A percentile compares a stretch with the other conserved stretches of the same genome.
phyloP scores from a whole-genome alignment of 2,888 invertebrate species.

The Himalopsyche tibetana region DNA sequence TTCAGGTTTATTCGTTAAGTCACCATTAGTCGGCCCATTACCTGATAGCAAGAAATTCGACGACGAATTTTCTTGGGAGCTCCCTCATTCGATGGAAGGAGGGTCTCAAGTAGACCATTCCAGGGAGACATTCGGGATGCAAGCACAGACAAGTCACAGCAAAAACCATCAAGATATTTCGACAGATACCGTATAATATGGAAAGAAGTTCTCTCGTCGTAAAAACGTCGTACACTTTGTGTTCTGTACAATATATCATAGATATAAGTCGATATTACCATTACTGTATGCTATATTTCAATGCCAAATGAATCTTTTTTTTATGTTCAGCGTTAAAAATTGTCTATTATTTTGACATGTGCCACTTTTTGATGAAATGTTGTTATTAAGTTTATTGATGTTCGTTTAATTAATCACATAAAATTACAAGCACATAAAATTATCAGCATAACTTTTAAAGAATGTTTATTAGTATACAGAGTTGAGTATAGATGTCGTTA shows the following conservation, averaged over 20 bases:
- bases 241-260: no score
- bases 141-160: conserved; percentile 42
- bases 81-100: conserved; percentile 70
- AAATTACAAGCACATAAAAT: no score
- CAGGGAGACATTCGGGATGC: conserved; percentile 44
- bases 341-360: no score
- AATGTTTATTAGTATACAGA: no score
- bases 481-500: no score
- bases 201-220: neutral
- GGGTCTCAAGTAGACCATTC: conserved; percentile 26
- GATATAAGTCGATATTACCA: no score
- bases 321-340: neutral
- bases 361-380: no score
- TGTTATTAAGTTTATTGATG: no score
- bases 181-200: conserved; percentile 52
- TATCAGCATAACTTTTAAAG: no score
- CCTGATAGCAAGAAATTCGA: conserved; percentile 78
- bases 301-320: neutral
- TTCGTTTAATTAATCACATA: no score
- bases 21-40: conserved; percentile 71
- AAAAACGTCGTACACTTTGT: no score
- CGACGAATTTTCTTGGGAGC: conserved; percentile 82
- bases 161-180: conserved; percentile 50
- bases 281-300: no score
- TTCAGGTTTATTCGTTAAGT: conserved; percentile 61